Evolutionary conservation across 1,140 invertebrate species (phyloP).

Genomic region (Drosophila busckii): DNA sequence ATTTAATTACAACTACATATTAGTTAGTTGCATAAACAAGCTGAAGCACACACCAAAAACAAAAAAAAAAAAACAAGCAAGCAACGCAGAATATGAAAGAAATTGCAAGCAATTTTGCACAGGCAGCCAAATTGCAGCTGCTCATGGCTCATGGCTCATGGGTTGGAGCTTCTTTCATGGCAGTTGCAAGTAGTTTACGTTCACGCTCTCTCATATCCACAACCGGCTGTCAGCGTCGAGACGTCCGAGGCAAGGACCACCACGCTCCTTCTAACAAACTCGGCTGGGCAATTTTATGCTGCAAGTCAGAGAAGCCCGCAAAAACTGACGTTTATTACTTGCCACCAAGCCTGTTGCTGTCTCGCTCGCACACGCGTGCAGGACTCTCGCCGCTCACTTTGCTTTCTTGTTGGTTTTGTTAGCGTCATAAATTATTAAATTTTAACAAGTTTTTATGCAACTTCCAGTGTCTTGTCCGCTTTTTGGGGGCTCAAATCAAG

Average conservation of each 20-base stretch:
- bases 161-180: neutral
- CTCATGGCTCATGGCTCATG: conserved; percentile 4
- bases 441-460: conserved; percentile 75
- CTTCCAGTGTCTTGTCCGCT: conserved; percentile 34
- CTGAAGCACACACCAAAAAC: conserved; percentile 6
- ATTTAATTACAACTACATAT: conserved; percentile 75
- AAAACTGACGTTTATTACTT: conserved; percentile 69
- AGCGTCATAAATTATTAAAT: conserved; percentile 74
- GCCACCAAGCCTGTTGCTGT: too few relatives aligned
- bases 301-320: conserved; percentile 24
- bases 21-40: conserved; percentile 69
- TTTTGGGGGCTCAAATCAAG: neutral
- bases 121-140: conserved; percentile 52
- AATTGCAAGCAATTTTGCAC: conserved; percentile 49
- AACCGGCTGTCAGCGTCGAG: conserved; percentile 40
- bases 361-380: conserved; percentile 1
- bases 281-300: conserved; percentile 65
- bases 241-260: too few relatives aligned
- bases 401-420: conserved; percentile 15
- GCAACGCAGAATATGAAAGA: neutral
- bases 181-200: conserved; percentile 3
- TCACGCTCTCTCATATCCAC: conserved; percentile 8
- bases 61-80: neutral
- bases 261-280: conserved; percentile 45
- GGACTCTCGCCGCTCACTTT: neutral